These are phyloP conservation scores for Parotocinclus haroldoi DNA, from an alignment of 2,797 vertebrate genomes.

Conservation along the genomic window DNA sequence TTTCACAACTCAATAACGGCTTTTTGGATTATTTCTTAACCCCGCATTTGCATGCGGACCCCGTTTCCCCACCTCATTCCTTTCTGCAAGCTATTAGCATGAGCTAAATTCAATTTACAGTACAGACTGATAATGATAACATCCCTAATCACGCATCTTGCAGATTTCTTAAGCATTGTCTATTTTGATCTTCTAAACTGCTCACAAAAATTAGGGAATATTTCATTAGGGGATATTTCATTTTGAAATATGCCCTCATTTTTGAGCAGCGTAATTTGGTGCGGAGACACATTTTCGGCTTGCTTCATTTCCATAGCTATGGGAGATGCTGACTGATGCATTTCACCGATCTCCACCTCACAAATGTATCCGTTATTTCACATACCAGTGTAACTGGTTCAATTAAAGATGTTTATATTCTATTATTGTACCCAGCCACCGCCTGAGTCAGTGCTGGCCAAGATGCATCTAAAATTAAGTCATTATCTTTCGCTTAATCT, in stretches of 20 bases:
- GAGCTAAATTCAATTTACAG: constrained; percentile 52
- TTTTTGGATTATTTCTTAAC: constrained; percentile 69
- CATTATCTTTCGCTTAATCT: too few relatives aligned
- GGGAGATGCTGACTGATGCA: too few relatives aligned
- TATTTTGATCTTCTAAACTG: constrained; percentile 41
- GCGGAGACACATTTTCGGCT: neutral
- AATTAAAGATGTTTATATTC: too few relatives aligned
- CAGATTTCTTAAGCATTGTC: constrained; percentile 24
- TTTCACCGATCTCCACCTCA: too few relatives aligned
- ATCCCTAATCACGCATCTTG: constrained; percentile 20
- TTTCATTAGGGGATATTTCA: too few relatives aligned
- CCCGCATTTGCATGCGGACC: constrained; percentile 66
- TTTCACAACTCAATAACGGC: constrained; percentile 65
- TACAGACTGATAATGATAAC: constrained; percentile 48
- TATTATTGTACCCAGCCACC: too few relatives aligned
- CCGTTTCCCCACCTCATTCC: constrained; percentile 29
- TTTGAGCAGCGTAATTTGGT: constrained; percentile 44
- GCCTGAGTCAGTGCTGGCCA: too few relatives aligned
- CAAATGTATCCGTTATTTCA: too few relatives aligned
- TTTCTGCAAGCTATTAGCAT: constrained; percentile 49
- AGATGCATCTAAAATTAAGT: too few relatives aligned
- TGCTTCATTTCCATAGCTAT: neutral
- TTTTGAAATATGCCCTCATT: too few relatives aligned
- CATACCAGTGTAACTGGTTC: too few relatives aligned
- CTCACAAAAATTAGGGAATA: too few relatives aligned